Conservation (phyloP, 2,113 vertebrate species). For the Alectura lathami region DNA sequence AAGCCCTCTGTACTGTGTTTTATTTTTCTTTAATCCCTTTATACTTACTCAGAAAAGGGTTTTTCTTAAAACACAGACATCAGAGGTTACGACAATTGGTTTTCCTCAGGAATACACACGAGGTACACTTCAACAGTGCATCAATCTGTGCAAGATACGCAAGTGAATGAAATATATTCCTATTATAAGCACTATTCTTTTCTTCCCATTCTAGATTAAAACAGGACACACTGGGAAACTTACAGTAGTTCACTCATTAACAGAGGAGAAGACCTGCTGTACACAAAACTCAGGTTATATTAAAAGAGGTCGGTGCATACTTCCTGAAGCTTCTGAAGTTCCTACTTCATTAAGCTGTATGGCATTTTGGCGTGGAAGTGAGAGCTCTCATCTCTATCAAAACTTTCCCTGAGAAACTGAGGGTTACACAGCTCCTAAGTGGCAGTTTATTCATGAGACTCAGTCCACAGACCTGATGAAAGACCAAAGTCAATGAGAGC, state of each 20-base stretch:
- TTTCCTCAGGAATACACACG: background rate
- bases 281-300: constrained; percentile 9
- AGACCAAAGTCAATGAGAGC: constrained; percentile 43
- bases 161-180: background rate
- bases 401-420: constrained; percentile 41
- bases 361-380: constrained; percentile 24
- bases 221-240: background rate
- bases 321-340: constrained; percentile 53
- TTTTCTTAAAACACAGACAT: background rate
- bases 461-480: constrained; percentile 48
- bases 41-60: background rate
- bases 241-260: constrained; percentile 43
- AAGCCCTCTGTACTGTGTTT: background rate
- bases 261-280: constrained; percentile 20
- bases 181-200: background rate
- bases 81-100: background rate
- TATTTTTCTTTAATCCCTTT: background rate
- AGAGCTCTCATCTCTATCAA: constrained; percentile 59
- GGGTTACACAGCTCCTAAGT: constrained; percentile 31
- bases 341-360: constrained; percentile 21
- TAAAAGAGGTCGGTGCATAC: constrained; percentile 42
- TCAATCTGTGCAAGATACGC: background rate
- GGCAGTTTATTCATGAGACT: constrained; percentile 44
- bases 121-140: background rate
- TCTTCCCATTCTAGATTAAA: background rate